Evolutionary conservation across 1,140 invertebrate species (phyloP).

Genomic region (Eumeta japonica): DNA sequence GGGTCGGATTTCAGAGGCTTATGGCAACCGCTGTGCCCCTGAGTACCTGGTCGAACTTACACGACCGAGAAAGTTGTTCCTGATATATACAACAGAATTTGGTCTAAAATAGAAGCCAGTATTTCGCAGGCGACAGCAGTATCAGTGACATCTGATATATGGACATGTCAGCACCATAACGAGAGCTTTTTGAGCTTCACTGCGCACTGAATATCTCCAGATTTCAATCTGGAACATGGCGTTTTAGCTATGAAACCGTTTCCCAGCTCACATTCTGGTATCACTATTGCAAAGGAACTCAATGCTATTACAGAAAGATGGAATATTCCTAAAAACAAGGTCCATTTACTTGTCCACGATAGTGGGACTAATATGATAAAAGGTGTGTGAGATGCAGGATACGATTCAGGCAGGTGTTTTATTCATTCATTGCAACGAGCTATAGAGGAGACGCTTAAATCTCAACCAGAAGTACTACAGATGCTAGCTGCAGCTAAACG

Average conservation of each 20-base stretch:
- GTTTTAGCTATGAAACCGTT: slow-evolving; percentile 24
- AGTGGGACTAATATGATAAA: slow-evolving; percentile 30
- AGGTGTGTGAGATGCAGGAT: slow-evolving; percentile 14
- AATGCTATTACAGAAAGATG: too few relatives aligned
- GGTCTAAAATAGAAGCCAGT: slow-evolving; percentile 14
- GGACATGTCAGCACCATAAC: slow-evolving; percentile 22
- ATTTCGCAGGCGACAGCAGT: slow-evolving; percentile 18
- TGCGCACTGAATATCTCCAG: slow-evolving; percentile 22
- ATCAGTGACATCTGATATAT: too few relatives aligned
- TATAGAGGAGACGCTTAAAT: slow-evolving; percentile 14
- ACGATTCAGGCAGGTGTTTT: slow-evolving; percentile 24
- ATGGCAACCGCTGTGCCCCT: slow-evolving; percentile 14
- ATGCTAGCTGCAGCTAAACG: slow-evolving; percentile 17
- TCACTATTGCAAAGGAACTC: too few relatives aligned
- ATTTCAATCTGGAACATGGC: slow-evolving; percentile 18
- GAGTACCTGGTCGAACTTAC: too few relatives aligned
- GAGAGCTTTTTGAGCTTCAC: slow-evolving; percentile 25
- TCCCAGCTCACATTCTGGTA: slow-evolving; percentile 16
- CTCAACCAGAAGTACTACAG: slow-evolving; percentile 15
- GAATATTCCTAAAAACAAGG: slow-evolving; percentile 16
- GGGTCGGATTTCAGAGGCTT: slow-evolving; percentile 15
- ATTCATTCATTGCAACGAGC: slow-evolving; percentile 21
- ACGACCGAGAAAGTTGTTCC: too few relatives aligned
- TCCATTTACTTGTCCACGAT: slow-evolving; percentile 19
- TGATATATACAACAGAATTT: slow-evolving; percentile 21